These are phyloP conservation scores for Nomada flava DNA, from an alignment of 2,888 invertebrate species.

Conservation along the genomic window DNA sequence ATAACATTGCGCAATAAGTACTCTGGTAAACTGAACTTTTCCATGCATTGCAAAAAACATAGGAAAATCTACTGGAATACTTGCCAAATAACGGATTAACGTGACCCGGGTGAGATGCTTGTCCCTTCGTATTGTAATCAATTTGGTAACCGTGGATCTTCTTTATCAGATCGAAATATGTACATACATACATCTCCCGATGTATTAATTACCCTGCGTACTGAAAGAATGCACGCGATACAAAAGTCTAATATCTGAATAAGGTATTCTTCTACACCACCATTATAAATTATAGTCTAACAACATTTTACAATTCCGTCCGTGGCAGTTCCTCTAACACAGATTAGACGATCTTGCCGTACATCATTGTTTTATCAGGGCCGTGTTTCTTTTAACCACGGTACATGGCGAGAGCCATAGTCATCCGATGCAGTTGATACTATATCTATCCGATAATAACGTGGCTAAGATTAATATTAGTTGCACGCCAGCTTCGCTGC, in stretches of 20 bases:
- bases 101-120: conserved; percentile 5
- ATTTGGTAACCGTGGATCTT: not conserved
- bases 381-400: not conserved
- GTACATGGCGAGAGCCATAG: conserved; percentile 23
- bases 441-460: conserved; percentile 25
- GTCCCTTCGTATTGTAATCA: conserved; percentile 24
- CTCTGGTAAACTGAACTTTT: not conserved
- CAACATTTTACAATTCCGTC: not conserved
- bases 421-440: conserved; percentile 37
- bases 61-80: not conserved
- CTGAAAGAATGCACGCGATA: conserved; percentile 6
- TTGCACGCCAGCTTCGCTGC: not conserved
- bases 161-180: conserved; percentile 10
- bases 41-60: not conserved
- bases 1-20: conserved; percentile 17
- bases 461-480: conserved; percentile 6
- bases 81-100: conserved; percentile 28
- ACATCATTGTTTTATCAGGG: conserved; percentile 34
- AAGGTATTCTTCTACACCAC: not conserved
- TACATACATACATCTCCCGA: not conserved
- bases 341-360: not conserved
- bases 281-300: conserved; percentile 35
- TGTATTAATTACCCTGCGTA: not conserved
- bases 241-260: conserved; percentile 14
- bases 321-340: not conserved